Conservation (phyloP, 2,888 invertebrate genomes). For the Drosophila sordidula region DNA sequence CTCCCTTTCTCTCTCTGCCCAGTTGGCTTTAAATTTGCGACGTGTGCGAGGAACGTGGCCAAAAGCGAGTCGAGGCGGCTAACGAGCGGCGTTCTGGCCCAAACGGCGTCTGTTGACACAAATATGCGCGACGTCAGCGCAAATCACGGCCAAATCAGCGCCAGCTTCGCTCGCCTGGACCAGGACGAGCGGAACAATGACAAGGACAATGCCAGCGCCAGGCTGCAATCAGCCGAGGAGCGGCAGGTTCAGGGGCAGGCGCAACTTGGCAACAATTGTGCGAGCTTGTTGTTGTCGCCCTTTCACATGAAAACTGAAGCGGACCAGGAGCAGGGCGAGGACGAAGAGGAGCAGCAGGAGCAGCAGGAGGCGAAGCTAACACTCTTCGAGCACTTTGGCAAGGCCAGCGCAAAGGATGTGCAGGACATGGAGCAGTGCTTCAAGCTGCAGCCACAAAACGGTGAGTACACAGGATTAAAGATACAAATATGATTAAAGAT, state of each 20-base stretch:
- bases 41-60: slow-evolving; percentile 16
- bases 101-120: slow-evolving; percentile 68
- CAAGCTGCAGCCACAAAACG: slow-evolving; percentile 59
- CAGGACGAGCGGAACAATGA: slow-evolving; percentile 32
- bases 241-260: not conserved
- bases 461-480: slow-evolving; percentile 44
- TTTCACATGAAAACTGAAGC: slow-evolving; percentile 53
- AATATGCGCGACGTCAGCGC: slow-evolving; percentile 77
- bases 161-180: slow-evolving; percentile 22
- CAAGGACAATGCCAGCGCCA: slow-evolving; percentile 39
- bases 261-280: slow-evolving; percentile 30
- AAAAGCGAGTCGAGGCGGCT: slow-evolving; percentile 15
- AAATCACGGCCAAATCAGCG: slow-evolving; percentile 51
- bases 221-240: slow-evolving; percentile 53
- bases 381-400: slow-evolving; percentile 58
- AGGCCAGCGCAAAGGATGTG: slow-evolving; percentile 64
- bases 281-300: slow-evolving; percentile 27
- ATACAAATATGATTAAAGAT: not conserved
- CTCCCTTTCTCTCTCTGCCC: slow-evolving; percentile 14
- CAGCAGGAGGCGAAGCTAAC: slow-evolving; percentile 4
- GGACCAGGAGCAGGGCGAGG: slow-evolving; percentile 3
- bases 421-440: slow-evolving; percentile 63
- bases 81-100: not conserved
- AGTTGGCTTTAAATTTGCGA: slow-evolving; percentile 63
- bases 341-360: slow-evolving; percentile 4